Evolutionary conservation across 2,113 vertebrate genomes (phyloP).

Genomic region (Platycercus adscitus): DNA sequence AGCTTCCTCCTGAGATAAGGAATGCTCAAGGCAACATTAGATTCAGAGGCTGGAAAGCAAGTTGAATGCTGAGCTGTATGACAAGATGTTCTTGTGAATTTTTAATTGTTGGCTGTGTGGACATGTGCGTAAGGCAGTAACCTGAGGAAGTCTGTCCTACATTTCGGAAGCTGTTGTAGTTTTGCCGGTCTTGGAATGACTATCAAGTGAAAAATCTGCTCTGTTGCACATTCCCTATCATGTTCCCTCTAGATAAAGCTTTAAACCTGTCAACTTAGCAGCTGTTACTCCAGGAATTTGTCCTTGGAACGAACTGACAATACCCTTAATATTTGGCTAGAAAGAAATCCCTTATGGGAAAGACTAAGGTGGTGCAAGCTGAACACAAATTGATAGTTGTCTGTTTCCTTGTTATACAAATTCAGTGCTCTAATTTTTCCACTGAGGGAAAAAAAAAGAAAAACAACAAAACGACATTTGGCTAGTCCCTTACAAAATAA

Average conservation of each 20-base stretch:
- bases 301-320: not conserved
- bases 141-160: slow-evolving; percentile 57
- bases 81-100: slow-evolving; percentile 65
- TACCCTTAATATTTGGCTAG: not conserved
- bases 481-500: not conserved
- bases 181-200: slow-evolving; percentile 52
- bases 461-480: not conserved
- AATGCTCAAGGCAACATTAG: slow-evolving; percentile 59
- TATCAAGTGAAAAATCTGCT: slow-evolving; percentile 50
- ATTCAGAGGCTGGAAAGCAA: not conserved
- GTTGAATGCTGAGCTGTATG: not conserved
- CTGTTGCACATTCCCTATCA: not conserved
- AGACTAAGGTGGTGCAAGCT: not conserved
- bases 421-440: not conserved
- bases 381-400: not conserved
- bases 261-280: not conserved
- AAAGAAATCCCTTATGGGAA: not conserved
- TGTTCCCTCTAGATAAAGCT: slow-evolving; percentile 36
- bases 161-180: slow-evolving; percentile 19
- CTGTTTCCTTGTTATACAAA: not conserved
- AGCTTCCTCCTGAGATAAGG: not conserved
- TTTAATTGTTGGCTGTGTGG: slow-evolving; percentile 38
- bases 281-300: not conserved
- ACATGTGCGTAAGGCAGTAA: slow-evolving; percentile 33
- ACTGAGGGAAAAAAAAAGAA: not conserved